phyloP scores from a whole-genome alignment of 2,888 invertebrate genomes.

The Himalopsyche tibetana region DNA sequence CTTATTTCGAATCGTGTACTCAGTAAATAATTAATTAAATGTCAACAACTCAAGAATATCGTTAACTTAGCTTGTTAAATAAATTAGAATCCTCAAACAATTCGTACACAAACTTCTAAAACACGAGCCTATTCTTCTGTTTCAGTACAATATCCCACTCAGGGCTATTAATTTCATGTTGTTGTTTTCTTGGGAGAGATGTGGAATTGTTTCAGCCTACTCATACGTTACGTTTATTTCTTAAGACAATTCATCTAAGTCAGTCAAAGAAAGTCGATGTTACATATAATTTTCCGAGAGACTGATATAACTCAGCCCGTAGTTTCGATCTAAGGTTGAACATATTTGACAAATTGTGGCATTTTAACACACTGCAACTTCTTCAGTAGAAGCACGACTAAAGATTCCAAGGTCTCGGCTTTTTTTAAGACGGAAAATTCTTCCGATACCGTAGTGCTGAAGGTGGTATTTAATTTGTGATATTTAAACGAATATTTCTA shows the following conservation, averaged over 20 bases:
- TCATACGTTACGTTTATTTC: not conserved
- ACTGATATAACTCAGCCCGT: not conserved
- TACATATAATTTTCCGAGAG: not conserved
- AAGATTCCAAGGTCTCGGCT: too few species aligned
- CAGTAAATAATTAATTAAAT: not conserved
- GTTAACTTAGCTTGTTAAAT: conserved; percentile 20
- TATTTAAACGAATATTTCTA: too few species aligned
- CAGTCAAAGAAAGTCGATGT: conserved; percentile 14
- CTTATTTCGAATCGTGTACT: not conserved
- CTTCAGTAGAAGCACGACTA: too few species aligned
- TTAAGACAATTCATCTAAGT: not conserved
- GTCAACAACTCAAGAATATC: conserved; percentile 23
- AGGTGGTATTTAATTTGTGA: too few species aligned
- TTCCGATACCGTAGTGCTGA: too few species aligned
- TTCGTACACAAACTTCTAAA: conserved; percentile 11
- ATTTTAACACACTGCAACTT: not conserved
- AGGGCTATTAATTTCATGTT: conserved; percentile 16
- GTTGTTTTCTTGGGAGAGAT: conserved; percentile 18
- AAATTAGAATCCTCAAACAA: conserved; percentile 18
- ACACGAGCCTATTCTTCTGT: conserved; percentile 16
- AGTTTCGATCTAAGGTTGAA: not conserved
- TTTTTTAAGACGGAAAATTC: too few species aligned
- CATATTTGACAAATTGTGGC: not conserved
- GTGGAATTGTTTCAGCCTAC: not conserved
- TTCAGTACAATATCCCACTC: not conserved